phyloP scores from a whole-genome alignment of 1,140 invertebrate species.

The Diabrotica virgifera region DNA sequence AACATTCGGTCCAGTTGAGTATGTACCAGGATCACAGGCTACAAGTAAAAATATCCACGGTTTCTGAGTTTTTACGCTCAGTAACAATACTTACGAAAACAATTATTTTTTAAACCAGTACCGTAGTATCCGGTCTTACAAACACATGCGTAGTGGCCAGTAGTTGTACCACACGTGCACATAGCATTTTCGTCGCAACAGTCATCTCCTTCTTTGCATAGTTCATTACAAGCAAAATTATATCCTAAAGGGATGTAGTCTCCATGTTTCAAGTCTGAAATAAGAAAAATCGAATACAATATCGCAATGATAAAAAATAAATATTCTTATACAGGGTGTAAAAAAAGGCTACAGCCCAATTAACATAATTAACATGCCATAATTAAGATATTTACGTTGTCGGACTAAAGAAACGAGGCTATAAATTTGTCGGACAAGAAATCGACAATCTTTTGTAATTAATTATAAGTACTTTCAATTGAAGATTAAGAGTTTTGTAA shows the following conservation, averaged over 20 bases:
- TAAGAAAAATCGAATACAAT: background rate
- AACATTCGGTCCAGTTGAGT: conserved; percentile 50
- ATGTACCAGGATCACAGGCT: conserved; percentile 43
- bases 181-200: conserved; percentile 59
- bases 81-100: conserved; percentile 44
- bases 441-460: no score
- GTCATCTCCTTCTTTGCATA: conserved; percentile 52
- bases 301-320: no score
- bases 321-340: no score
- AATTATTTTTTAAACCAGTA: conserved; percentile 59
- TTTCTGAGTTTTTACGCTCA: background rate
- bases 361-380: no score
- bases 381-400: no score
- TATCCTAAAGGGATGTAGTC: conserved; percentile 54
- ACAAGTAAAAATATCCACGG: conserved; percentile 9
- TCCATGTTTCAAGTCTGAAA: conserved; percentile 62
- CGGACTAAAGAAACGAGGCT: no score
- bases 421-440: no score
- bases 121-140: conserved; percentile 67
- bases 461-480: no score
- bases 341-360: no score
- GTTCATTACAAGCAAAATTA: conserved; percentile 52
- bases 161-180: conserved; percentile 66
- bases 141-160: conserved; percentile 66
- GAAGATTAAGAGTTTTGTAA: no score